Conservation (phyloP, 2,113 vertebrate genomes). For the Excalfactoria chinensis region DNA sequence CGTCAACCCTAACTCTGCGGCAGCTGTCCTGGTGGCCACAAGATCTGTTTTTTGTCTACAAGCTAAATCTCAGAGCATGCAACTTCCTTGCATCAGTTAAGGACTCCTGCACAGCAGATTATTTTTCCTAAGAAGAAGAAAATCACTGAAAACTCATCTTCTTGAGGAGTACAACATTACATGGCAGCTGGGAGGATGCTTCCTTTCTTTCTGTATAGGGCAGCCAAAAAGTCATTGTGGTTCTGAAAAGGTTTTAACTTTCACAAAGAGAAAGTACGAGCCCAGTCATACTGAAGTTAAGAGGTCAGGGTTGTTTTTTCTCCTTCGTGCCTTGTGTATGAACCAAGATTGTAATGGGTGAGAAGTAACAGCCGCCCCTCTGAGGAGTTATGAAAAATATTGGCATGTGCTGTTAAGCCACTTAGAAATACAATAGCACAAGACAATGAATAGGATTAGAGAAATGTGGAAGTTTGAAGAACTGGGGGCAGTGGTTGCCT, state of each 20-base stretch:
- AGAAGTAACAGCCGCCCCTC: neutral
- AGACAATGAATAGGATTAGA: neutral
- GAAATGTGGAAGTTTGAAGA: constrained; percentile 22
- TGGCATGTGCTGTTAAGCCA: neutral
- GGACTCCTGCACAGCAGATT: neutral
- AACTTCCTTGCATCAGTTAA: constrained; percentile 16
- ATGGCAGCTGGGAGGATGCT: neutral
- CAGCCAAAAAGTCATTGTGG: neutral
- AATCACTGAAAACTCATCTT: neutral
- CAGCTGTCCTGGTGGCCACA: constrained; percentile 7
- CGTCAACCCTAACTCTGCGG: neutral
- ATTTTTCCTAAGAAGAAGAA: neutral
- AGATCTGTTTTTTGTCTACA: neutral
- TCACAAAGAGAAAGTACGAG: neutral
- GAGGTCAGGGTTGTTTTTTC: neutral
- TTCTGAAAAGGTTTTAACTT: neutral
- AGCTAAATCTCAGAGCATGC: neutral
- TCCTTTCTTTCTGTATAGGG: neutral
- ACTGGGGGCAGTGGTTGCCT: neutral
- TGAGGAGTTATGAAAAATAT: neutral
- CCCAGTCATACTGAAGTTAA: neutral
- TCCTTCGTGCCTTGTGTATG: neutral
- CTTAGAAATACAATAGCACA: neutral
- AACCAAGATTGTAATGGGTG: neutral
- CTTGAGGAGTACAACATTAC: neutral